Base-by-base conservation (phyloP, 2,113 vertebrate species). In the Caretta caretta region DNA sequence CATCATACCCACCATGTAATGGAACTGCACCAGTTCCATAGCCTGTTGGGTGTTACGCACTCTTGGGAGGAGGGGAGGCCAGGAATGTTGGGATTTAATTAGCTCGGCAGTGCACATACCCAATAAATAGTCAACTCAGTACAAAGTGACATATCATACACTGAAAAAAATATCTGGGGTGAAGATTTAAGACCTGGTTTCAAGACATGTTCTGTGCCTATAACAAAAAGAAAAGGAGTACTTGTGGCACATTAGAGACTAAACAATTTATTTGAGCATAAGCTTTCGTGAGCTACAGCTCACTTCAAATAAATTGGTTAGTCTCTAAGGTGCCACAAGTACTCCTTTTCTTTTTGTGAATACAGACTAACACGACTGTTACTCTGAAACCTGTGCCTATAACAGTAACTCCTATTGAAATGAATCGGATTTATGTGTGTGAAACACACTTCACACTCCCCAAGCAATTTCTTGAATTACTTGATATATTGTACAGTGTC, bases 71-170 rank as follows among this genome's bases (percentile, higher is more conserved):
- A 17, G n/a, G 16, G 6, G 65, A 14, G 35, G 19, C 42, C 53
- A 87, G 86, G 84, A 69, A 46, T 19, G 53, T 46, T 76, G 27
- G 50, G 57, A 54, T 83, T 84, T 88, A 59, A 46, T 24, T 48
- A 14, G 14, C 72, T 31, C 51, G 48, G 31, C 35, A 24, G 1
- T 56, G 14, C 54, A 50, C 27, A 25, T 10, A 31, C 29, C 72
- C 0, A 0, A 57, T 50, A 12, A 25, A 35, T 10, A 69, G 3
- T 75, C 24, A 82, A 16, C 56, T n/a, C 86, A 91, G 84, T 35
- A 80, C 3, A 16, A 87, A 84, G 84, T 2, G 29, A 80, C 51
- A 69, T 75, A 83, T 2, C 5, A 53, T 13, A 2, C 0, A 54
- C 69, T 94, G 88, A 48, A 86, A 57, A 51, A 88, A 50, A 4